phyloP scores from a whole-genome alignment of 2,888 invertebrate genomes.

The Drosophila yooni region DNA sequence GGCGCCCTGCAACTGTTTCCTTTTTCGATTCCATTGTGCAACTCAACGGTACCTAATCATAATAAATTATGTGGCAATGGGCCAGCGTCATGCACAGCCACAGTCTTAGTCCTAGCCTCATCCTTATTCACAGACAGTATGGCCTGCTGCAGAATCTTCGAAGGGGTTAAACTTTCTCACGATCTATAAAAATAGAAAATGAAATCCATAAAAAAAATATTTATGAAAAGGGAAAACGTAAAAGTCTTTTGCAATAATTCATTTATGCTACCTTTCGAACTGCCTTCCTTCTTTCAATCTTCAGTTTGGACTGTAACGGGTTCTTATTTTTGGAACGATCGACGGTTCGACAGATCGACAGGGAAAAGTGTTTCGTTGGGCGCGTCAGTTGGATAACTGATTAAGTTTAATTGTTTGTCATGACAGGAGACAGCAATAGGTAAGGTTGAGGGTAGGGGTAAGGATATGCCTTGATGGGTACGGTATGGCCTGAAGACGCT shows the following conservation, averaged over 20 bases:
- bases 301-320: slow-evolving; percentile 50
- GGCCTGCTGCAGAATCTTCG: slow-evolving; percentile 9
- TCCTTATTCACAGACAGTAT: slow-evolving; percentile 11
- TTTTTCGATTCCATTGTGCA: slow-evolving; percentile 43
- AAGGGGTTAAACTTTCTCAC: slow-evolving; percentile 81
- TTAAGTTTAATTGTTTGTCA: slow-evolving; percentile 64
- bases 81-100: slow-evolving; percentile 43
- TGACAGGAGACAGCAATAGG: slow-evolving; percentile 26
- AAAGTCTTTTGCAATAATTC: slow-evolving; percentile 59
- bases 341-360: slow-evolving; percentile 42
- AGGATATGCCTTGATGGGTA: not conserved
- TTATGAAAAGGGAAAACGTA: slow-evolving; percentile 52
- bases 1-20: slow-evolving; percentile 73
- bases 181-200: slow-evolving; percentile 65
- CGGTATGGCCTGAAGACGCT: slow-evolving; percentile 3
- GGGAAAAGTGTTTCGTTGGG: slow-evolving; percentile 66
- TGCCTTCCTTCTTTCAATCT: slow-evolving; percentile 8
- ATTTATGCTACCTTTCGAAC: slow-evolving; percentile 29
- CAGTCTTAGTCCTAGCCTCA: slow-evolving; percentile 5
- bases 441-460: not conserved
- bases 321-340: slow-evolving; percentile 32
- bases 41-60: slow-evolving; percentile 70
- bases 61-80: slow-evolving; percentile 79
- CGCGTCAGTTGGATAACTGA: slow-evolving; percentile 61
- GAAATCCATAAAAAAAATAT: slow-evolving; percentile 59